A percentile compares a stretch with the other conserved stretches of the same genome.
These are phyloP conservation scores for Micronisus gabar DNA, from an alignment of 2,113 vertebrate species.

Conservation along the genomic window DNA sequence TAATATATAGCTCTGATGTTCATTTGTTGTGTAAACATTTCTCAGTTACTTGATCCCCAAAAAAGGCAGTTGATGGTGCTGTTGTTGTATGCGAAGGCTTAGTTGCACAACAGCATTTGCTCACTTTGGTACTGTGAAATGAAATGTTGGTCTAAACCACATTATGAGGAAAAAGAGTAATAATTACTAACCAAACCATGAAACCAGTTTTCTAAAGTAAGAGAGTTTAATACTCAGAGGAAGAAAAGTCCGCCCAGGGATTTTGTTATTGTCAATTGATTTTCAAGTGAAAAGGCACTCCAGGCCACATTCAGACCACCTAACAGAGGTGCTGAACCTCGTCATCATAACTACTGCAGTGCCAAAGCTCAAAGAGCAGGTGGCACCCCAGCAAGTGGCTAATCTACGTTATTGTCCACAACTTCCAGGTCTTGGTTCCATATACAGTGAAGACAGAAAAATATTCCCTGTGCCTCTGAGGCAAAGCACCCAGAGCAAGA, in stretches of 20 bases:
- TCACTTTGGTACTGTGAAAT: not conserved
- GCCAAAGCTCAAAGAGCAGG: not conserved
- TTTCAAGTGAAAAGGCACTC: not conserved
- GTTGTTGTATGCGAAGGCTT: not conserved
- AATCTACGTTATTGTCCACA: accelerated
- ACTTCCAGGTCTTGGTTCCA: not conserved
- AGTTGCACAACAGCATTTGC: not conserved
- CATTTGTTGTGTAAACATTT: not conserved
- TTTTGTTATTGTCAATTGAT: not conserved
- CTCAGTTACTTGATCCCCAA: not conserved
- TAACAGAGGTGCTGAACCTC: not conserved
- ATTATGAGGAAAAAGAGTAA: not conserved
- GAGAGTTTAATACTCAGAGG: not conserved
- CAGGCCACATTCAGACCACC: not conserved
- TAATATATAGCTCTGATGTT: not conserved
- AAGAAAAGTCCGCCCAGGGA: not conserved
- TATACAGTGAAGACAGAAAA: not conserved
- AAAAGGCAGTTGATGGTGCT: not conserved
- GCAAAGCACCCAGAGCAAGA: not conserved
- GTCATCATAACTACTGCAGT: not conserved
- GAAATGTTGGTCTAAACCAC: not conserved
- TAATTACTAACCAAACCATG: not conserved
- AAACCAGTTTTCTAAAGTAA: not conserved
- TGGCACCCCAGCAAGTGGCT: not conserved
- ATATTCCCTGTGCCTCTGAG: not conserved